A percentile compares a stretch with the other conserved stretches of the same genome.
phyloP scores from a whole-genome alignment of 2,113 vertebrate species.

The Polypterus bichir region DNA sequence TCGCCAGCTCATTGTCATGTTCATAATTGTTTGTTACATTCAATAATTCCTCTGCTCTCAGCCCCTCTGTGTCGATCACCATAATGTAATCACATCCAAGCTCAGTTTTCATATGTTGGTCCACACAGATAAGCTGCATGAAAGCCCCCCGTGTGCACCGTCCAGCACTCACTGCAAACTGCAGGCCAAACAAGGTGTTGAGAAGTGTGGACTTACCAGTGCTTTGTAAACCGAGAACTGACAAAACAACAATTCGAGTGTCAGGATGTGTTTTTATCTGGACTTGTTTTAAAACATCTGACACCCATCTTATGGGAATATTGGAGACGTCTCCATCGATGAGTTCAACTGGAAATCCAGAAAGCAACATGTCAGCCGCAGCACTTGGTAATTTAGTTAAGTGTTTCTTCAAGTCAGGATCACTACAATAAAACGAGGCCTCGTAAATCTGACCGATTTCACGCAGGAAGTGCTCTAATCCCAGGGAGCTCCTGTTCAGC shows the following conservation, averaged over 20 bases:
- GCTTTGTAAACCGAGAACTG: slow-evolving; percentile 7
- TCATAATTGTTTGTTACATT: slow-evolving; percentile 29
- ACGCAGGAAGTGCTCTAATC: slow-evolving; percentile 49
- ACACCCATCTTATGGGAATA: slow-evolving; percentile 7
- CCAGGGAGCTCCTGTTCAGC: slow-evolving; percentile 33
- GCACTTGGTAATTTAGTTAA: neutral
- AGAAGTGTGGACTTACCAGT: slow-evolving; percentile 38
- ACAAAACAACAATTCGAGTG: neutral
- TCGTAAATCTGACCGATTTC: slow-evolving; percentile 52
- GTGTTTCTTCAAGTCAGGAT: slow-evolving; percentile 19
- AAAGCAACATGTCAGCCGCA: slow-evolving; percentile 2
- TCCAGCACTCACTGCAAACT: slow-evolving; percentile 32
- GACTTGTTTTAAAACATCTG: neutral
- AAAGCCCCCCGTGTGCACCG: slow-evolving; percentile 32
- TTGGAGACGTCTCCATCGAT: slow-evolving; percentile 6
- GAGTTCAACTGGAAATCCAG: slow-evolving; percentile 4
- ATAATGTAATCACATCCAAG: no score
- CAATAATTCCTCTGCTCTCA: neutral
- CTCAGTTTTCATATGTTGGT: no score
- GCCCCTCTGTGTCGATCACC: no score
- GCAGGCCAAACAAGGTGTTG: slow-evolving; percentile 51
- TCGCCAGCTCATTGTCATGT: slow-evolving; percentile 37
- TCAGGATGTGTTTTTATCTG: neutral
- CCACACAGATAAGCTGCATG: no score
- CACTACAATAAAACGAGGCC: slow-evolving; percentile 33